Percentiles rank a stretch among this genome's conserved stretches.
phyloP scores from a whole-genome alignment of 1,140 invertebrate genomes.

The Rhopalosiphum maidis region DNA sequence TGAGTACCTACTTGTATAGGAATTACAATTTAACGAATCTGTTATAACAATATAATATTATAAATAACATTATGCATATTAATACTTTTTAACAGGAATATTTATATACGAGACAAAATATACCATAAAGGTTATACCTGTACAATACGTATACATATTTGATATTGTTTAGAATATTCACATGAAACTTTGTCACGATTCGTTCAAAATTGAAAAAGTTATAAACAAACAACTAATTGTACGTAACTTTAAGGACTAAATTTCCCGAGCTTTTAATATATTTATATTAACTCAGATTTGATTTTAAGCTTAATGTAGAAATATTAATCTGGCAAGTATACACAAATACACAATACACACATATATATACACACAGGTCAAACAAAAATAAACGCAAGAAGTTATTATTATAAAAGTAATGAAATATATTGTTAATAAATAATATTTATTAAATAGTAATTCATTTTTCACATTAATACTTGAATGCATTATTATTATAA shows the following conservation, averaged over 20 bases:
- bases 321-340: background rate
- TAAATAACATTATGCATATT: background rate
- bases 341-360: background rate
- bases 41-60: background rate
- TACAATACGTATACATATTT: background rate
- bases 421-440: background rate
- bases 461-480: background rate
- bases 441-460: background rate
- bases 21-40: background rate
- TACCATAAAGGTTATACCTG: background rate
- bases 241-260: background rate
- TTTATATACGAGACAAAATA: background rate
- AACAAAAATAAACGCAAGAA: background rate
- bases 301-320: slow-evolving; percentile 2
- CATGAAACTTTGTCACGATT: slow-evolving; percentile 34
- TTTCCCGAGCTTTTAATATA: background rate
- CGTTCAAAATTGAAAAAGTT: slow-evolving; percentile 50
- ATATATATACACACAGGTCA: background rate
- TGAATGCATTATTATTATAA: background rate
- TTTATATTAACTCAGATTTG: background rate
- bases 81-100: background rate
- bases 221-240: slow-evolving; percentile 30
- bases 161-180: background rate
- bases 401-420: background rate
- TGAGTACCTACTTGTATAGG: background rate